phyloP scores from a whole-genome alignment of 2,113 vertebrate genomes.

The Lophochroa leadbeateri region DNA sequence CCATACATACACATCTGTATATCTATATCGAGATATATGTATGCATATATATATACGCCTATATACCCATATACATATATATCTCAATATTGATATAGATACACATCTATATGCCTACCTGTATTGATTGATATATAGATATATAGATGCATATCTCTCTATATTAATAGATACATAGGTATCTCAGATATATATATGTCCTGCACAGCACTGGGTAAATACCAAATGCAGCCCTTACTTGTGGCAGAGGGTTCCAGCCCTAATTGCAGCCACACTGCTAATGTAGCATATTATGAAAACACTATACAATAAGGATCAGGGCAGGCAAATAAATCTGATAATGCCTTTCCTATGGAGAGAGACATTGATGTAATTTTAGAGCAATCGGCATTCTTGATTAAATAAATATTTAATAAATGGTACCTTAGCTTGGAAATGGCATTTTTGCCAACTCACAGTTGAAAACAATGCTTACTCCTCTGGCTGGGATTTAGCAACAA shows the following conservation, averaged over 20 bases:
- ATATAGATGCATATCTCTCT: no score
- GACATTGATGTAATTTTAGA: no score
- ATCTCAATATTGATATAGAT: background rate
- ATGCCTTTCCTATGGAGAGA: background rate
- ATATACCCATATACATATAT: background rate
- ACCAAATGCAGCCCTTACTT: no score
- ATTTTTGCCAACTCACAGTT: fast-evolving
- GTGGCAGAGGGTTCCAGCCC: no score
- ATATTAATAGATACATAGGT: no score
- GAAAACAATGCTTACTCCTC: fast-evolving
- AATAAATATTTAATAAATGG: background rate
- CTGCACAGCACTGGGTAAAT: no score
- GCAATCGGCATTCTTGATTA: background rate
- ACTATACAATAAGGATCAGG: background rate
- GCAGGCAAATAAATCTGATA: fast-evolving
- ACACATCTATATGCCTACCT: background rate
- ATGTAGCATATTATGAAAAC: background rate
- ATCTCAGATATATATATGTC: no score
- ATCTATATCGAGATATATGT: background rate
- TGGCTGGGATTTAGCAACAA: no score
- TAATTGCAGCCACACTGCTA: no score
- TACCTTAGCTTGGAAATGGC: background rate
- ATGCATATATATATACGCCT: background rate
- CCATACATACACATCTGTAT: background rate
- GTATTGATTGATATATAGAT: background rate